Base-by-base conservation (phyloP, 2,797 vertebrate species). In the Nyctalus aviator region DNA sequence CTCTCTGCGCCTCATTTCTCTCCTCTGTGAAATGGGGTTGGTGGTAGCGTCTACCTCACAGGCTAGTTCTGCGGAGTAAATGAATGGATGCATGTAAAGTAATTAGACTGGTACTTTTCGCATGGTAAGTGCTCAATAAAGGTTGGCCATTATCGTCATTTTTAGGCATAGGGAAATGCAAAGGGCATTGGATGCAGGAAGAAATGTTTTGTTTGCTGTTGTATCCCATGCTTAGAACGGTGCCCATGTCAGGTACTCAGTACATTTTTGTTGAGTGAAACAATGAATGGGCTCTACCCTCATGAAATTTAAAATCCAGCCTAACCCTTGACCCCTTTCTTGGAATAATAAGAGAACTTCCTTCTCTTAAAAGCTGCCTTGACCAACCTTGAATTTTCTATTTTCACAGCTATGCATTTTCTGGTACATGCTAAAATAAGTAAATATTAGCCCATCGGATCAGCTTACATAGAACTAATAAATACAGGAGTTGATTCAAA, bases 341-440 rank as follows among this genome's bases (percentile, higher is more conserved):
- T 82, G 13, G 30, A 79, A 68, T 79, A 93, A 77, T 46, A 72
- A 75, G 32, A 69, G 41, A 27, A 41, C 15, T 32, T 76, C 57
- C 81, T 93, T 84, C 88, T 84, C 73, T 32, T 30, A 82, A 73
- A 76, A 76, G 44, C 48, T 92, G 4, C 53, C 21, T 68, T 88
- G 75, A 50, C 64, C 41, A 82, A 27, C 57, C 53, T 71, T 88
- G 71, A 92, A 35, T 59, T 82, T 71, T 44, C 59, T 57, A 12
- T 77, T 41, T 75, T 41, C 62, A 48, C 21, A 50, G 27, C 32
- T 71, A 41, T 0, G 17, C 27, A 30, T 50, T 84, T 77, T 84
- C 41, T 44, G 10, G 32, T 62, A 21, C 71, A 21, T 35, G 37
- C 83, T 93, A 53, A 62, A 89, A 50, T 71, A 89, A 89, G 72